Evolutionary conservation across 2,113 vertebrate species (phyloP).

Genomic region (Acanthochromis polyacanthus): DNA sequence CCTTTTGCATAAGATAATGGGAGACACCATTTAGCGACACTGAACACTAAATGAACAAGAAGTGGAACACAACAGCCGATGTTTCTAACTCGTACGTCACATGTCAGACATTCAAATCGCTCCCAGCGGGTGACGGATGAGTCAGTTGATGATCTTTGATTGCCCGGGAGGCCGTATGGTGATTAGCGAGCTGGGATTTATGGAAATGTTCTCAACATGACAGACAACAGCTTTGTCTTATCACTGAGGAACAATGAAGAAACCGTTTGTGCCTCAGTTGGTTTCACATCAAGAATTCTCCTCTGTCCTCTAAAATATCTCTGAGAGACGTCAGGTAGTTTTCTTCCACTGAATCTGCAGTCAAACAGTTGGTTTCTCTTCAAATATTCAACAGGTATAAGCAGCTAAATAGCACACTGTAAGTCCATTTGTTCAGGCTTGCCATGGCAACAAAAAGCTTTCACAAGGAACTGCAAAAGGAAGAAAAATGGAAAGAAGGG

Average conservation of each 20-base stretch:
- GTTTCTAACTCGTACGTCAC: constrained; percentile 27
- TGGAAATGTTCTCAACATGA: constrained; percentile 16
- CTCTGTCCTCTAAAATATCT: not conserved
- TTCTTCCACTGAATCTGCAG: not conserved
- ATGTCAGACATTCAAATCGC: constrained; percentile 33
- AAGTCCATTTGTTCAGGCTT: not conserved
- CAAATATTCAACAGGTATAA: not conserved
- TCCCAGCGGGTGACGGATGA: constrained; percentile 52
- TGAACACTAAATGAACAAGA: not conserved
- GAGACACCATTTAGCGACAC: not conserved
- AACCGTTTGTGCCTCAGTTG: not conserved
- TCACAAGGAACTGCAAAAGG: not conserved
- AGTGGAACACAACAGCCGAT: constrained; percentile 8
- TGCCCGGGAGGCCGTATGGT: constrained; percentile 46
- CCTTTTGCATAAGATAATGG: too few relatives aligned
- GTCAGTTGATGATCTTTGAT: constrained; percentile 51
- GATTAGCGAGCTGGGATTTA: constrained; percentile 36
- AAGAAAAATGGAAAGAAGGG: not conserved
- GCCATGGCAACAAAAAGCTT: not conserved
- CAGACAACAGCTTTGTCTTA: not conserved
- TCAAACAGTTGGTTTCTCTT: not conserved
- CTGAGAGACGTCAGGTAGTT: not conserved
- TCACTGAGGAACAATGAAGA: not conserved
- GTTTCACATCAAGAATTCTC: not conserved
- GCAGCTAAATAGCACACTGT: not conserved